Percentiles rank a stretch among this genome's conserved stretches.
phyloP scores from a whole-genome alignment of 64 coral and sea anemone species.

The Stichodactyla mertensii region DNA sequence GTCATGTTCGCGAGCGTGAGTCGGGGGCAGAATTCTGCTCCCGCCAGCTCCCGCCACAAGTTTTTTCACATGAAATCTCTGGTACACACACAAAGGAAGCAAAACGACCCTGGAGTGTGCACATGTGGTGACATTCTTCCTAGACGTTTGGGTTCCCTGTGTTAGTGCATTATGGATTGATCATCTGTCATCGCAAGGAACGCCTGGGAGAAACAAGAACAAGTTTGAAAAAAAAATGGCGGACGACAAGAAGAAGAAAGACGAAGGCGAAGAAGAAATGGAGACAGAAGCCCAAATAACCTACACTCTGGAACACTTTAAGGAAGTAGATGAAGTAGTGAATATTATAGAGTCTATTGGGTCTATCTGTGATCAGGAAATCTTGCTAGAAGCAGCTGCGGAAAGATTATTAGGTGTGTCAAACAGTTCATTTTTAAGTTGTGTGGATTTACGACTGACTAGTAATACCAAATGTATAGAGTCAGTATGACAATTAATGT shows the following conservation, averaged over 20 bases:
- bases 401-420: conserved; percentile 61
- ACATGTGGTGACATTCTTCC: too few relatives aligned
- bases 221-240: conserved; percentile 44
- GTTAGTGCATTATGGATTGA: background rate
- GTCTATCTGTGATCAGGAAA: conserved; percentile 68
- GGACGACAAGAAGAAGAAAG: background rate
- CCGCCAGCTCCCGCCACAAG: too few relatives aligned
- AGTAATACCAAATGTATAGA: background rate
- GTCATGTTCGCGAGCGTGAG: too few relatives aligned
- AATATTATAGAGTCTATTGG: conserved; percentile 59
- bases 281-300: conserved; percentile 7
- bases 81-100: too few relatives aligned
- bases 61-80: too few relatives aligned
- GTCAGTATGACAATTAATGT: background rate
- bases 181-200: background rate
- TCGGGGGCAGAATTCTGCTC: too few relatives aligned
- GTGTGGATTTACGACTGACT: too few relatives aligned
- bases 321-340: conserved; percentile 65
- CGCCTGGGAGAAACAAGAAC: background rate
- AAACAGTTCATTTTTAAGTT: background rate
- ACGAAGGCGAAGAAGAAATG: background rate
- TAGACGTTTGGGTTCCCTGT: background rate
- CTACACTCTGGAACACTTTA: conserved; percentile 58
- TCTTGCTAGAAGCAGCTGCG: conserved; percentile 70
- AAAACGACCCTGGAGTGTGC: too few relatives aligned